Evolutionary conservation across 2,888 invertebrate genomes (phyloP).

Genomic region (Leptopilina syphax): DNA sequence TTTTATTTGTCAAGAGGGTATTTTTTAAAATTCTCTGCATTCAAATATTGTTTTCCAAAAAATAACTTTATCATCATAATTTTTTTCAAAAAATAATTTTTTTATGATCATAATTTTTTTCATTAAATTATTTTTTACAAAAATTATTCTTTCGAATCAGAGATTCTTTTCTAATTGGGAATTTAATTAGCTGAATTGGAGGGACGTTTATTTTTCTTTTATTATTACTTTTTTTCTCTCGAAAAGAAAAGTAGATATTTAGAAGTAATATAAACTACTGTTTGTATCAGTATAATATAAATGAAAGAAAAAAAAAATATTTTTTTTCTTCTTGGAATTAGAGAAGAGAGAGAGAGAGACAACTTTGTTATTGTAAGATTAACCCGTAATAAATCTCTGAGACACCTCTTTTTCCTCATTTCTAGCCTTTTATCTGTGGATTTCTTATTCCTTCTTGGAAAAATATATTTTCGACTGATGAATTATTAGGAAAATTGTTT

Average conservation of each 20-base stretch:
- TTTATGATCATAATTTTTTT: background rate
- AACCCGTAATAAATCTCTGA: background rate
- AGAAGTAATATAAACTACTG: background rate
- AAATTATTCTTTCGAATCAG: no score
- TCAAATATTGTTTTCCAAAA: no score
- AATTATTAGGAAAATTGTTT: background rate
- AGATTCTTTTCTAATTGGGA: no score
- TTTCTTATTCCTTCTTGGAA: slow-evolving; percentile 6
- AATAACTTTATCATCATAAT: no score
- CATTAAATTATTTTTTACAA: no score
- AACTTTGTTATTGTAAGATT: background rate
- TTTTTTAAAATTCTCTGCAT: no score
- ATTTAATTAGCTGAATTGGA: no score
- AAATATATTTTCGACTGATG: background rate
- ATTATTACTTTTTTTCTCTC: no score
- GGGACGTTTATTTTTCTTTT: no score
- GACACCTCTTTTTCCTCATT: slow-evolving; percentile 4
- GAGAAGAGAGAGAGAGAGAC: background rate
- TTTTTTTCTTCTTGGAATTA: background rate
- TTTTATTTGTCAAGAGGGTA: no score
- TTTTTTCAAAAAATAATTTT: no score
- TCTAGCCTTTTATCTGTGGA: background rate
- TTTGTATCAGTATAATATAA: background rate
- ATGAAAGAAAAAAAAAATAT: background rate
- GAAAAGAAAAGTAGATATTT: background rate